Conservation (phyloP, 2,113 vertebrate genomes). For the Psittacus erithacus region DNA sequence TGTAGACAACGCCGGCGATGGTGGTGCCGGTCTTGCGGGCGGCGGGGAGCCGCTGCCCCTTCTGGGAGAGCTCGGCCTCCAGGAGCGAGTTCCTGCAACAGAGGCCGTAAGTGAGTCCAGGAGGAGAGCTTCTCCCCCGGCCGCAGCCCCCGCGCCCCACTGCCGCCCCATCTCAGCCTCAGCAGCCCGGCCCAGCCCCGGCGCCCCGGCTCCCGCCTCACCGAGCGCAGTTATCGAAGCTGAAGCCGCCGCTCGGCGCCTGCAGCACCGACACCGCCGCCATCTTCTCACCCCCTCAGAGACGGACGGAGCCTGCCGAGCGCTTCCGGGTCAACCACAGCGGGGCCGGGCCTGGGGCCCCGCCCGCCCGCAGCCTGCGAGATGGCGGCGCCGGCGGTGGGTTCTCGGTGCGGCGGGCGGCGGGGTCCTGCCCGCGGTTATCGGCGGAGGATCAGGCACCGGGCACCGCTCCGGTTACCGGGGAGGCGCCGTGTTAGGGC, state of each 20-base stretch:
- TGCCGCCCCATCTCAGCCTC: accelerated
- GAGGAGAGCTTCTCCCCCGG: no score
- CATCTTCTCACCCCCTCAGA: constrained; percentile 72
- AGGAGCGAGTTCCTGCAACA: constrained; percentile 85
- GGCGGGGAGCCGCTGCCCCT: constrained; percentile 81
- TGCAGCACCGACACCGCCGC: constrained; percentile 78
- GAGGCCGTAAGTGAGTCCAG: not conserved
- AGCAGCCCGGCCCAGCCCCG: not conserved
- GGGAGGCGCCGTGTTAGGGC: not conserved
- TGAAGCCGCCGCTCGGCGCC: constrained; percentile 81
- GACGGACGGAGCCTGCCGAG: not conserved
- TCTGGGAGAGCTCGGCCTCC: constrained; percentile 79
- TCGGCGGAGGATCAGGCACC: no score
- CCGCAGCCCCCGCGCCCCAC: not conserved
- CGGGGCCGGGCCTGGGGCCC: not conserved
- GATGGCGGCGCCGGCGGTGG: not conserved
- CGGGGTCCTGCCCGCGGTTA: not conserved
- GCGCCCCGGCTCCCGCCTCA: not conserved
- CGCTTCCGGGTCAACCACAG: not conserved
- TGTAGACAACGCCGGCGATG: constrained; percentile 91
- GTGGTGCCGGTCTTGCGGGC: constrained; percentile 95
- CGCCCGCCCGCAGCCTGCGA: accelerated
- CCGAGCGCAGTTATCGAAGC: constrained; percentile 91
- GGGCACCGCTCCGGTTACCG: not conserved
- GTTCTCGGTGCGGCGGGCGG: no score